Base-by-base conservation (phyloP, 2,113 vertebrate genomes). In the Boulengeromyrus knoepffleri region DNA sequence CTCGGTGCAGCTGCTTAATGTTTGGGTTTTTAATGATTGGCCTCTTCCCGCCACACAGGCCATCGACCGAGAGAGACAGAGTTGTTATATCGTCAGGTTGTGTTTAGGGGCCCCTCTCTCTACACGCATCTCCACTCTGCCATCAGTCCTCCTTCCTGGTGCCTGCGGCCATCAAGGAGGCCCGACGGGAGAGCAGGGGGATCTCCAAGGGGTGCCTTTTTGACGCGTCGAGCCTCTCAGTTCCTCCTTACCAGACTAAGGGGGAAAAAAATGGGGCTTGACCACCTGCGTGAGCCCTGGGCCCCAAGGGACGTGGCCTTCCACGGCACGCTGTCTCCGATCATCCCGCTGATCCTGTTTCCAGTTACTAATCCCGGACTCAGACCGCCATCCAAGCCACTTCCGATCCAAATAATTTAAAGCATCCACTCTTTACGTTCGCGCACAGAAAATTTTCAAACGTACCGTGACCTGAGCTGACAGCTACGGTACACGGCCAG, bases 401-500 rank as follows among this genome's bases (percentile, higher is more conserved):
- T 88, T 52, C 58, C 89, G 88, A 90, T 90, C 89, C 90, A 90
- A 89, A 95, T 95, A 92, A 93, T 92, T 92, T 87, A 89, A 88
- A 92, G 92, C 45, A 77, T 91, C 88, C 31, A 90, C 91, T 89
- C 89, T 85, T 92, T 90, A 80, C 46, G 85, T 90, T 91, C 88
- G 89, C 92, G 90, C 91, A 90, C 90, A 85, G 87, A 88, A 91
- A 93, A 90, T 39, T 5, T 91, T 94, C 91, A 92, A 91, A 70
- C 90, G 92, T 91, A 92, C 90, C 86, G 2, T 92, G 91, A 93
- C 91, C 91, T 89, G 9, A 31, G 36, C 88, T 91, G 89, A 27
- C 31, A 46, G 77, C 62, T 87, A 92, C 91, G 87, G 89, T 31
- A 39, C 74, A 0, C 88, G 42, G 90, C 91, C 91, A 90, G 89